Evolutionary conservation across 2,797 vertebrate species (phyloP), one percentile per base, ranked within the genome.

Genomic region (Eutrigla gurnardus): DNA sequence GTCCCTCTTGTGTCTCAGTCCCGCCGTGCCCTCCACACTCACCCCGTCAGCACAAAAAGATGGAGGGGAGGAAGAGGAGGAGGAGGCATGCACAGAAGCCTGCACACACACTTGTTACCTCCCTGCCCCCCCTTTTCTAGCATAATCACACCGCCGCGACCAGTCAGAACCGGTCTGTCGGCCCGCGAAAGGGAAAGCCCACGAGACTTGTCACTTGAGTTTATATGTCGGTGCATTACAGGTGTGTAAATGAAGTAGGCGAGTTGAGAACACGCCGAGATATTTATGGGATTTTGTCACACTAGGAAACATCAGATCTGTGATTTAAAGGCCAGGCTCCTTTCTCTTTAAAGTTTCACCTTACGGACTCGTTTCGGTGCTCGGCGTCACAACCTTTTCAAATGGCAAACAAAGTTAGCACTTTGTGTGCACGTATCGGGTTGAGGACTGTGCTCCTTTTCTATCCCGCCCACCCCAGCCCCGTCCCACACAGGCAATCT

Each of bases 321-420:
- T 77, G 86, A 92, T 92, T 25, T 93, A 92, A 93, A 93, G 85
- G 72, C 82, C 86, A 86, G 70, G 70, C 81, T 83, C 74, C 83
- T 78, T 83, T 81, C 90, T 90, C 91, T 92, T 93, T 88, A 88
- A 93, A 92, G 91, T 89, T 93, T 95, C 91, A 65, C 65, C 86
- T 95, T 95, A 92, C 93, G 88, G 78, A 89, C 83, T 81, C 88
- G 86, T 88, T 93, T 85, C 65, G 76, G 80, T 25, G 84, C 82
- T 86, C 62, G 67, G 67, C 91, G 78, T 92, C 92, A 86, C 87
- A 78, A 71, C 73, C 92, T 90, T 92, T 93, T 92, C 87, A 92
- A 75, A 81, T 36, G 43, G 77, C 80, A 80, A 89, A 92, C 89
- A 94, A 89, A 90, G 91, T 92, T 82, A 73, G 85, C 4, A 64